Conservation (phyloP, 2,113 vertebrate species). For the Pituophis catenifer region DNA sequence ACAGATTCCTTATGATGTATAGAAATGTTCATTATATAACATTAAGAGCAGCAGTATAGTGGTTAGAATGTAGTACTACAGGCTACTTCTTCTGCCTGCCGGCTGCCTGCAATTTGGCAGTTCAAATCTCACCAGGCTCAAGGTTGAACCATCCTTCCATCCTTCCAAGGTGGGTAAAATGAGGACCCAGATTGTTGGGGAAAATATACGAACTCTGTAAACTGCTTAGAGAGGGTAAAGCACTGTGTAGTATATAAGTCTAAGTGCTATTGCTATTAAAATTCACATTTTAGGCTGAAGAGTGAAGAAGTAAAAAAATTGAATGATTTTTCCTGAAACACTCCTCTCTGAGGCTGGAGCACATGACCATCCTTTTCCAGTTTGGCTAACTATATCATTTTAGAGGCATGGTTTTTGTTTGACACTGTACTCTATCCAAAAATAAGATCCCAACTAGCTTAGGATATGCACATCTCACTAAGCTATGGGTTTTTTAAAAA, state of each 20-base stretch:
- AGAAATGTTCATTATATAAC: background rate
- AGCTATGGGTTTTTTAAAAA: background rate
- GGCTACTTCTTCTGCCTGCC: no score
- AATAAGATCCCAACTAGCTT: background rate
- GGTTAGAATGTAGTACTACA: no score
- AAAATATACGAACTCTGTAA: no score
- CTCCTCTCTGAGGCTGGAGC: background rate
- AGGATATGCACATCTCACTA: background rate
- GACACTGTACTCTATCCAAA: background rate
- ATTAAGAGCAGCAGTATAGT: background rate
- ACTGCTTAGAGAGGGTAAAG: no score
- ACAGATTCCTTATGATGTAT: background rate
- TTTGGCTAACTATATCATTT: background rate
- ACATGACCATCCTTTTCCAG: background rate
- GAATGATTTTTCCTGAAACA: background rate
- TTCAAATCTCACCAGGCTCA: no score
- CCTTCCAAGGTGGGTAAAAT: no score
- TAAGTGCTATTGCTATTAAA: no score
- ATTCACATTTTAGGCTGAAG: background rate
- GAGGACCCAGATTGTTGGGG: no score
- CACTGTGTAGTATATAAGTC: no score
- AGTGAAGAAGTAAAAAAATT: background rate
- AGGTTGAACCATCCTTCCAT: no score
- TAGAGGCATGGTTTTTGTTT: background rate
- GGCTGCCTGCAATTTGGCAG: no score